These are phyloP conservation scores for Pantherophis guttatus DNA, from an alignment of 2,113 vertebrate genomes.

Conservation along the genomic window DNA sequence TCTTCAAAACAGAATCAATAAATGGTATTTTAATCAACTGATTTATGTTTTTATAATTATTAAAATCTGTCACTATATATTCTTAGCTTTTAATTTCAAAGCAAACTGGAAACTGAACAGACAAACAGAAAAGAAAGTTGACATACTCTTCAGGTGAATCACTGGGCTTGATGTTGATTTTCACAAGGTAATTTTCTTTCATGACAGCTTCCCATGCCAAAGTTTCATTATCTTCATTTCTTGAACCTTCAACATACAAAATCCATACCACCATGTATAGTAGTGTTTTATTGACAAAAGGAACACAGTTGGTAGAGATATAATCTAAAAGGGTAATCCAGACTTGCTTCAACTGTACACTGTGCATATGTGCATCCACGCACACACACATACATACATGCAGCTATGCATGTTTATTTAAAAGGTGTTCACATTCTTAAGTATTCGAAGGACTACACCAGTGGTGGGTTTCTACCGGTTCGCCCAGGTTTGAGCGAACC, in stretches of 20 bases:
- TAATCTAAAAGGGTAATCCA: background rate
- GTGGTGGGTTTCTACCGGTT: too few relatives aligned
- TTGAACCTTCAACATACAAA: constrained; percentile 62
- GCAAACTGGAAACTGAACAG: background rate
- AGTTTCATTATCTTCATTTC: constrained; percentile 74
- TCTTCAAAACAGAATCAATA: background rate
- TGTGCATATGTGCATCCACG: background rate
- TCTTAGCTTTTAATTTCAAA: constrained; percentile 19
- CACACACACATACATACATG: too few relatives aligned
- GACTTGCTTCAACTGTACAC: background rate
- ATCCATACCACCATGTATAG: rapidly evolving
- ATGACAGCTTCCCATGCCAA: constrained; percentile 80
- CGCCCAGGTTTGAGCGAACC: too few relatives aligned
- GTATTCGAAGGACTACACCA: too few relatives aligned
- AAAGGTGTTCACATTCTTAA: background rate
- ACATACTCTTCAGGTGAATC: constrained; percentile 74
- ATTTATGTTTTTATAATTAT: background rate
- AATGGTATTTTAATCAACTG: background rate
- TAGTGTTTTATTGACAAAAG: background rate
- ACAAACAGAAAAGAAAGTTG: background rate
- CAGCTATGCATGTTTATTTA: background rate
- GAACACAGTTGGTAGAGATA: background rate
- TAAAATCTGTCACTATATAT: background rate
- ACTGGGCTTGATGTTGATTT: constrained; percentile 70
- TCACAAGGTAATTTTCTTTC: constrained; percentile 81